Evolutionary conservation across 2,113 vertebrate genomes (phyloP).

Genomic region (Monopterus albus): DNA sequence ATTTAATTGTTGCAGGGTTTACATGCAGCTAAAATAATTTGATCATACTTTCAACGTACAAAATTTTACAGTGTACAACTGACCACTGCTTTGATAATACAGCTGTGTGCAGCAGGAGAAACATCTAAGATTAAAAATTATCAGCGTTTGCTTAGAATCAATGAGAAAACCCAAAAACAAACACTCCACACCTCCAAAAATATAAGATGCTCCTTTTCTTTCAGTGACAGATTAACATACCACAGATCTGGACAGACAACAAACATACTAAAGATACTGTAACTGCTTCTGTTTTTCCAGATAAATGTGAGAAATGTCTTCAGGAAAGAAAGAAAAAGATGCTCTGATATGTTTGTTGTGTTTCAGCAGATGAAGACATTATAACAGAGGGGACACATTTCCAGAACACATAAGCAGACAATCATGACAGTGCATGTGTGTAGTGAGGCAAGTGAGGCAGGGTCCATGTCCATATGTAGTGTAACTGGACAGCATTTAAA

Average conservation of each 20-base stretch:
- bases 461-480: neutral
- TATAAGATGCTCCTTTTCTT: neutral
- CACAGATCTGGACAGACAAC: neutral
- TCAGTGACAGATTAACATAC: neutral
- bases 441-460: neutral
- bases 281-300: neutral
- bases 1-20: constrained; percentile 73
- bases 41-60: constrained; percentile 75
- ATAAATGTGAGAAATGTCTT: constrained; percentile 3
- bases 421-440: neutral
- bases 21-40: constrained; percentile 71
- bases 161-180: neutral
- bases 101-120: constrained; percentile 47
- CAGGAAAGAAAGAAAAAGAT: neutral
- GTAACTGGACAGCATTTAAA: too few species aligned
- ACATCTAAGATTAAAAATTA: neutral
- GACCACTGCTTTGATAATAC: constrained; percentile 56
- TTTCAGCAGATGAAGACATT: constrained; percentile 23
- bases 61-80: constrained; percentile 73
- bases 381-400: neutral
- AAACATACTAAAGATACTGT: too few species aligned
- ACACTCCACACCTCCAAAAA: neutral
- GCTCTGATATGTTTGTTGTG: constrained; percentile 30
- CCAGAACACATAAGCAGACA: neutral
- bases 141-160: neutral